phyloP scores from a whole-genome alignment of 2,888 invertebrate genomes.

The Ryuthela nishihirai region DNA sequence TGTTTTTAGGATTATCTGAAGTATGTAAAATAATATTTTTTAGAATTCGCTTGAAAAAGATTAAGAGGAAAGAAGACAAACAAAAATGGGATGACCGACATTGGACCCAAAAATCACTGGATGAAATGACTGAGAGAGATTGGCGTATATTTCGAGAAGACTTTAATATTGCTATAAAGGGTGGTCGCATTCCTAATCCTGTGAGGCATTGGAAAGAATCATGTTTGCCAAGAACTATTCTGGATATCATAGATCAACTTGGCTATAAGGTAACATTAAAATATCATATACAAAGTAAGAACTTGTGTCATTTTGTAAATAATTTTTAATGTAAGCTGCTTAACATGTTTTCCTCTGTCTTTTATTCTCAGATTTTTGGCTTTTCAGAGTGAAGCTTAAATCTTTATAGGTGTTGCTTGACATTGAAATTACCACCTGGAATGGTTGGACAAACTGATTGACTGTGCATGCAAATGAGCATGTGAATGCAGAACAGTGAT shows the following conservation, averaged over 20 bases:
- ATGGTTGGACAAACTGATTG: too few relatives aligned
- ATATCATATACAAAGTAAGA: background rate
- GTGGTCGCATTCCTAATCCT: constrained; percentile 79
- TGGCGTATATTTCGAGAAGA: constrained; percentile 99
- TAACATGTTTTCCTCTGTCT: background rate
- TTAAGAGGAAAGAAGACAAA: constrained; percentile 93
- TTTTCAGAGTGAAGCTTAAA: too few relatives aligned
- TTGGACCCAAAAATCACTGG: constrained; percentile 91
- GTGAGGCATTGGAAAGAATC: constrained; percentile 94
- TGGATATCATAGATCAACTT: constrained; percentile 89
- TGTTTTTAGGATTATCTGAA: background rate
- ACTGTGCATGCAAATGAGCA: too few relatives aligned
- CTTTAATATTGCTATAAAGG: constrained; percentile 97
- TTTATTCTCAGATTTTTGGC: too few relatives aligned
- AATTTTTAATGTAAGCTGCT: background rate
- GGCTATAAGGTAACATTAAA: constrained; percentile 66
- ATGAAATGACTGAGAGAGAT: constrained; percentile 98
- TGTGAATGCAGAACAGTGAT: too few relatives aligned
- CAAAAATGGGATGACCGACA: constrained; percentile 99
- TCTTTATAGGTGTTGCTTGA: too few relatives aligned
- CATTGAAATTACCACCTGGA: too few relatives aligned
- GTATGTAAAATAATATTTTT: constrained; percentile 2
- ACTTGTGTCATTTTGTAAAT: background rate
- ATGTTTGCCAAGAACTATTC: constrained; percentile 78
- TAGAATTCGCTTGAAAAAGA: constrained; percentile 76